Evolutionary conservation across 2,888 invertebrate species (phyloP).

Genomic region (Andrena marginata): DNA sequence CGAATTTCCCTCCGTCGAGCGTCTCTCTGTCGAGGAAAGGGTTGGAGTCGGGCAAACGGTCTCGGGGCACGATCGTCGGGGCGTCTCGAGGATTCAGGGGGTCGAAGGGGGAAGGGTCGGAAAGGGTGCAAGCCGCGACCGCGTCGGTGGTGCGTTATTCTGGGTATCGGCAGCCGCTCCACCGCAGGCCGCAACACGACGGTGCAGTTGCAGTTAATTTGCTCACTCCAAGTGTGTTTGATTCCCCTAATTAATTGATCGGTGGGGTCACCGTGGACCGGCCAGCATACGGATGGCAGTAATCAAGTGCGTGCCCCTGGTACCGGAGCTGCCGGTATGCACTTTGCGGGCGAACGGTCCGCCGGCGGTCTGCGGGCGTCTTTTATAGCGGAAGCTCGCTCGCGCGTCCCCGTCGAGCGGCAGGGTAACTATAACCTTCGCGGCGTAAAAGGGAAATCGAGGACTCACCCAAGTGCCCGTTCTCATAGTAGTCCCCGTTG

Average conservation of each 20-base stretch:
- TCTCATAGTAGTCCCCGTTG: slow-evolving; percentile 97
- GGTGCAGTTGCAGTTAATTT: slow-evolving; percentile 86
- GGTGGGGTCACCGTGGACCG: slow-evolving; percentile 79
- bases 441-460: background rate
- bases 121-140: background rate
- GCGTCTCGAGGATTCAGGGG: slow-evolving; percentile 19
- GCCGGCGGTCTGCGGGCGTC: background rate
- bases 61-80: background rate
- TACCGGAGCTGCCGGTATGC: slow-evolving; percentile 50
- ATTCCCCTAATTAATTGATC: slow-evolving; percentile 85
- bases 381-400: background rate
- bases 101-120: background rate
- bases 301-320: slow-evolving; percentile 80
- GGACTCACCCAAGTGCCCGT: slow-evolving; percentile 94
- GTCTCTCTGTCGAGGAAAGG: background rate
- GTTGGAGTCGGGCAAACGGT: background rate
- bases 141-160: slow-evolving; percentile 51
- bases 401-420: slow-evolving; percentile 8
- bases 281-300: slow-evolving; percentile 80
- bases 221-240: slow-evolving; percentile 85
- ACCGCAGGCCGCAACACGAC: slow-evolving; percentile 82
- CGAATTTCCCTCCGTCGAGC: background rate
- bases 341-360: background rate
- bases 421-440: no score
- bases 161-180: slow-evolving; percentile 62